Evolutionary conservation across 2,888 invertebrate species (phyloP).

Genomic region (Standfussiana lucernea): DNA sequence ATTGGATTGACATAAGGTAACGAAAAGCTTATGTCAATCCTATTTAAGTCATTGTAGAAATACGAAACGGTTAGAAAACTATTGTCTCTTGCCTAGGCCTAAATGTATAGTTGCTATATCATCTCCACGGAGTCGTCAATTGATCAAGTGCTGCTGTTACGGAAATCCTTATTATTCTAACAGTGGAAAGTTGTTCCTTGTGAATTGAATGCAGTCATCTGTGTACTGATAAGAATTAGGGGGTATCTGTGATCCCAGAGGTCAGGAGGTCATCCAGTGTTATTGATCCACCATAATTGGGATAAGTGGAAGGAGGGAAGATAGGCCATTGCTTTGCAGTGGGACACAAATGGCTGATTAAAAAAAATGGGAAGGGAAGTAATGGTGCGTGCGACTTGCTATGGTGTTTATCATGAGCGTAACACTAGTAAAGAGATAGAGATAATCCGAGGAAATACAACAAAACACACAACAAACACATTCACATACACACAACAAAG

Average conservation of each 20-base stretch:
- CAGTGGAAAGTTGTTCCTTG: conserved; percentile 26
- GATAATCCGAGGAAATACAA: background rate
- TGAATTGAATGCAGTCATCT: conserved; percentile 38
- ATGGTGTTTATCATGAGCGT: background rate
- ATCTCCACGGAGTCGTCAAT: conserved; percentile 11
- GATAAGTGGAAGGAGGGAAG: no score
- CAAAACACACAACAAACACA: no score
- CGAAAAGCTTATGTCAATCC: background rate
- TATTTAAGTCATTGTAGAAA: background rate
- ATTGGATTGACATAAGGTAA: background rate
- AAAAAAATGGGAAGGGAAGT: background rate
- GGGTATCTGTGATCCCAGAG: conserved; percentile 19
- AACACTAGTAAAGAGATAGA: background rate
- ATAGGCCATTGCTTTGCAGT: no score
- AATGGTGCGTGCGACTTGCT: conserved; percentile 1
- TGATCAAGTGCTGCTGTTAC: conserved; percentile 2
- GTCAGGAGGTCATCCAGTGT: conserved; percentile 29
- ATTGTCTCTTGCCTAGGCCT: background rate
- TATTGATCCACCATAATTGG: conserved; percentile 19
- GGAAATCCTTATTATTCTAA: conserved; percentile 39
- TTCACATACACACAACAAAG: no score
- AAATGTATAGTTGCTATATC: background rate
- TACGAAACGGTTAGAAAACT: background rate
- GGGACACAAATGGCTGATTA: no score
- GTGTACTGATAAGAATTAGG: conserved; percentile 42